Percentiles rank a stretch among this genome's conserved stretches.
Evolutionary conservation across 2,797 vertebrate species (phyloP).

Genomic region (Gobio occitaniae): DNA sequence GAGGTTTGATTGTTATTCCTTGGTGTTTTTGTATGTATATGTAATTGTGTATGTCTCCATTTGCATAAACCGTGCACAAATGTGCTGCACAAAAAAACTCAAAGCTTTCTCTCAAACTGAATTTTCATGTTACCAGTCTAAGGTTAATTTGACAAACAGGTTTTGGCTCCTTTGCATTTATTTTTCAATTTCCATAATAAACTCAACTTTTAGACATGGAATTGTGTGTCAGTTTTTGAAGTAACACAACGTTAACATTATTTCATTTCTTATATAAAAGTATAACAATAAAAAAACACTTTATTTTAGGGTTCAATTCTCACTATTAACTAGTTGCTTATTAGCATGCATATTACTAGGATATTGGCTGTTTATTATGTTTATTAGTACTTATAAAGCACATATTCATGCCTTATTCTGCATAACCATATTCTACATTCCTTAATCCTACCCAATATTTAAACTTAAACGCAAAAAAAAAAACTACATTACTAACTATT

Average conservation of each 20-base stretch:
- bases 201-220: constrained; percentile 32
- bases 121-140: background rate
- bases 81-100: constrained; percentile 1
- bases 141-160: background rate
- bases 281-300: background rate
- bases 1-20: constrained; percentile 1
- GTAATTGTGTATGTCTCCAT: background rate
- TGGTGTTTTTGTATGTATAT: constrained; percentile 28
- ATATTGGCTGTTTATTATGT: too few relatives aligned
- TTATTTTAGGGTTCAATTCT: too few relatives aligned
- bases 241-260: background rate
- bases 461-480: too few relatives aligned
- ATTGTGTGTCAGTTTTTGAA: constrained; percentile 17
- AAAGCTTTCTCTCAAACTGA: constrained; percentile 15
- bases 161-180: constrained; percentile 14
- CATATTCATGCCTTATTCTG: too few relatives aligned
- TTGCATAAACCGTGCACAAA: background rate
- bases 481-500: too few relatives aligned
- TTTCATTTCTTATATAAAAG: background rate
- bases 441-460: too few relatives aligned
- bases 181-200: constrained; percentile 37
- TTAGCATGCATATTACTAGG: too few relatives aligned
- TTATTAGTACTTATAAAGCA: too few relatives aligned
- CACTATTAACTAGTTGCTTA: too few relatives aligned
- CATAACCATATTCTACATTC: too few relatives aligned